Conservation (phyloP, 2,797 vertebrate genomes). For the Chromis chromis region DNA sequence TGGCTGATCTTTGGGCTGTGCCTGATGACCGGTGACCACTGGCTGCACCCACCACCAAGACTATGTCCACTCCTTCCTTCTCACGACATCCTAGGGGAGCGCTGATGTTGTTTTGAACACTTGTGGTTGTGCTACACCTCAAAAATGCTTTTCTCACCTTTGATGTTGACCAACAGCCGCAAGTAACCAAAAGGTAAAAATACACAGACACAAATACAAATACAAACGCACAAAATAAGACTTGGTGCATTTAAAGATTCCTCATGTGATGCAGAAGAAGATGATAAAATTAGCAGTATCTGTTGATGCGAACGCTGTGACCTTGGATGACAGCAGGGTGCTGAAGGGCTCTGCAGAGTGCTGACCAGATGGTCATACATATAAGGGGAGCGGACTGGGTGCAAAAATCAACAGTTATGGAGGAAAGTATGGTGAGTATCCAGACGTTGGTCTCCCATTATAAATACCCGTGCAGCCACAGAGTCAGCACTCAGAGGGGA, state of each 20-base stretch:
- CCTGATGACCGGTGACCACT: constrained; percentile 58
- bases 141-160: constrained; percentile 59
- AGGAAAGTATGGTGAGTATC: constrained; percentile 71
- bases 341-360: constrained; percentile 35
- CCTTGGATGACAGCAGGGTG: constrained; percentile 39
- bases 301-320: not conserved
- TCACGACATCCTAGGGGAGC: constrained; percentile 45
- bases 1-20: constrained; percentile 57
- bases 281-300: not conserved
- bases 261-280: not conserved
- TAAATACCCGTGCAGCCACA: constrained; percentile 81
- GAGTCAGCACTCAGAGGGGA: constrained; percentile 57
- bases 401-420: constrained; percentile 74
- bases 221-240: constrained; percentile 12
- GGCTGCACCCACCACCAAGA: constrained; percentile 38
- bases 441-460: constrained; percentile 77
- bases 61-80: constrained; percentile 41
- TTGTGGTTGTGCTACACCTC: constrained; percentile 32
- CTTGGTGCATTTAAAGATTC: not conserved
- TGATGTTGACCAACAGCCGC: constrained; percentile 50
- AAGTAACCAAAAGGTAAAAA: constrained; percentile 49
- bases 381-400: constrained; percentile 64
- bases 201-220: constrained; percentile 38
- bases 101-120: constrained; percentile 64
- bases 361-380: constrained; percentile 72